phyloP scores from a whole-genome alignment of 1,140 invertebrate genomes.

The Drosophila ficusphila region DNA sequence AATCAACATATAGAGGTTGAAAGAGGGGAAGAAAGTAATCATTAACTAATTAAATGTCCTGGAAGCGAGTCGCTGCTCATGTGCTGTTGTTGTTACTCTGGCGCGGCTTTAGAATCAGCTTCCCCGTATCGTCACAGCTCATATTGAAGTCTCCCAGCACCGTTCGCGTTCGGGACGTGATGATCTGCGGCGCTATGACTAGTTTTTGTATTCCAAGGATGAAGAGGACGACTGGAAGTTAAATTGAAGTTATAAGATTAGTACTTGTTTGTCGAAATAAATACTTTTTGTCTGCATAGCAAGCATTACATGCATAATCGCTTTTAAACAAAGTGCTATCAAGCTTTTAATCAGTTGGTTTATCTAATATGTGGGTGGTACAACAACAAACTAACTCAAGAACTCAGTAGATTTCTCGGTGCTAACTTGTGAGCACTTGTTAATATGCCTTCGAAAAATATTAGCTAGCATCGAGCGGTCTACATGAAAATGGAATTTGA shows the following conservation, averaged over 20 bases:
- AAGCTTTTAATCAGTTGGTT: not conserved
- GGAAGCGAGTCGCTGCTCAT: constrained; percentile 28
- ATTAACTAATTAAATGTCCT: constrained; percentile 52
- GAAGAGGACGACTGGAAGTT: constrained; percentile 92
- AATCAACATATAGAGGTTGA: constrained; percentile 27
- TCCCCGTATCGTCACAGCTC: constrained; percentile 98
- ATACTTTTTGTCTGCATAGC: no score
- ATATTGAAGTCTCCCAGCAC: constrained; percentile 98
- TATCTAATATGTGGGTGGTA: not conserved
- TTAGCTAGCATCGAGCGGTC: no score
- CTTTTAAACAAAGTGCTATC: not conserved
- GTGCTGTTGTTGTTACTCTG: constrained; percentile 85
- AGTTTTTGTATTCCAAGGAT: constrained; percentile 96
- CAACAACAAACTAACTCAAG: no score
- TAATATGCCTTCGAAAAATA: no score
- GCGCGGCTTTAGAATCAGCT: constrained; percentile 93
- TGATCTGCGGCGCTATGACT: constrained; percentile 98
- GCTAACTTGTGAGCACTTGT: no score
- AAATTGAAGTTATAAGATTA: not conserved
- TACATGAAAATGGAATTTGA: no score
- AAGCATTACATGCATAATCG: no score
- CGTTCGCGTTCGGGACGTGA: constrained; percentile 93
- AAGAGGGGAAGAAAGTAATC: constrained; percentile 14
- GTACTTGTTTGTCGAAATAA: not conserved
- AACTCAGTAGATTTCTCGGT: no score